Conservation (phyloP, 2,888 invertebrate species). For the Diogma glabrata region DNA sequence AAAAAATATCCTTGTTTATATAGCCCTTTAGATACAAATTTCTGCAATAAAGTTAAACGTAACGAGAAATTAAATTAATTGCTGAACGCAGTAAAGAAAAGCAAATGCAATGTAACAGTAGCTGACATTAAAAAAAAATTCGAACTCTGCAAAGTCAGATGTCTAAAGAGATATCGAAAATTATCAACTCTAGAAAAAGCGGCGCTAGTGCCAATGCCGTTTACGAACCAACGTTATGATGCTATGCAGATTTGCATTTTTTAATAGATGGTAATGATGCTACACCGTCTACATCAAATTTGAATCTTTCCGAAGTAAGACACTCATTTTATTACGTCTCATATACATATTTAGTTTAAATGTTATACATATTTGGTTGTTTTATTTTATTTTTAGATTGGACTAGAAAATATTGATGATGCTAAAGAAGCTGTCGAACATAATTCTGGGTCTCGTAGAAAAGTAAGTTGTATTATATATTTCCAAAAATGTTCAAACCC, state of each 20-base stretch:
- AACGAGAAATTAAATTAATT: neutral
- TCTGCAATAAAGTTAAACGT: neutral
- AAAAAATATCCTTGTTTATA: neutral
- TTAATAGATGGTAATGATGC: neutral
- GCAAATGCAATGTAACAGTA: neutral
- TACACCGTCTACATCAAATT: neutral
- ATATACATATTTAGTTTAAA: neutral
- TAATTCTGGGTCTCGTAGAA: neutral
- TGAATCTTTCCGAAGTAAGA: neutral
- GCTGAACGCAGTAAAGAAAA: too few species aligned
- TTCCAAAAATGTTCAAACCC: neutral
- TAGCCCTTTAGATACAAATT: neutral
- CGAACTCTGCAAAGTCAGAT: neutral
- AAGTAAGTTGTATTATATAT: neutral
- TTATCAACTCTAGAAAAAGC: neutral
- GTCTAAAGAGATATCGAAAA: neutral
- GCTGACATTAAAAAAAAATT: neutral
- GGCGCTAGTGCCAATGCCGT: neutral
- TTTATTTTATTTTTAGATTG: slow-evolving; percentile 2
- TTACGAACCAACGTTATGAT: neutral
- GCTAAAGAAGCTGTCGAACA: slow-evolving; percentile 2
- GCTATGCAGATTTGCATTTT: neutral
- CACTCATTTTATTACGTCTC: neutral
- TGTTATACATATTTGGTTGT: slow-evolving; percentile 1
- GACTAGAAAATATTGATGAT: neutral